These are phyloP conservation scores for Odontocolon sp. DNA, from an alignment of 2,888 invertebrate genomes.

Conservation along the genomic window DNA sequence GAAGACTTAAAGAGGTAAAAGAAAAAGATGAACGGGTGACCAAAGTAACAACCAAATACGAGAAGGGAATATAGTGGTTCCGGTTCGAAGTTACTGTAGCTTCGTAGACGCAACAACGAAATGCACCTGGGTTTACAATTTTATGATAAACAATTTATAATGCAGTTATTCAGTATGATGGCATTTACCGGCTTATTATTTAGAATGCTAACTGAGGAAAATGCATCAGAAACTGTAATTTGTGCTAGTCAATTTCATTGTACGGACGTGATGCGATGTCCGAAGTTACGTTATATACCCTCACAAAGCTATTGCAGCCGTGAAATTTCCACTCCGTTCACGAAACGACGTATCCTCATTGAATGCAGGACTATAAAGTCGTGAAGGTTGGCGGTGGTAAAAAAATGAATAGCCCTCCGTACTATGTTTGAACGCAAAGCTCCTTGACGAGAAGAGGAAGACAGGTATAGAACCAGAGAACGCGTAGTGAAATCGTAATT, in stretches of 20 bases:
- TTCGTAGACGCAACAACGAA: neutral
- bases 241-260: too few species aligned
- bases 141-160: too few species aligned
- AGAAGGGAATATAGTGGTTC: slow-evolving; percentile 8
- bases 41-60: slow-evolving; percentile 15
- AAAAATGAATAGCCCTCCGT: neutral
- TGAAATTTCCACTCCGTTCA: slow-evolving; percentile 37
- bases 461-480: neutral
- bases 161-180: too few species aligned
- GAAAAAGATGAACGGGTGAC: slow-evolving; percentile 9
- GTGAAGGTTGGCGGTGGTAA: neutral
- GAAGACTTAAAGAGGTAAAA: neutral
- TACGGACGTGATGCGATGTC: too few species aligned
- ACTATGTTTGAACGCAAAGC: neutral
- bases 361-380: slow-evolving; percentile 37
- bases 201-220: too few species aligned
- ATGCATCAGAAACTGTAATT: too few species aligned
- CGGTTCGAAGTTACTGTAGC: too few species aligned
- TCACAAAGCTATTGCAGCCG: slow-evolving; percentile 8
- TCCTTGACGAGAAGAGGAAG: slow-evolving; percentile 2
- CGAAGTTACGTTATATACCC: too few species aligned
- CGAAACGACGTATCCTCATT: slow-evolving; percentile 40
- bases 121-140: too few species aligned
- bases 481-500: slow-evolving; percentile 37
- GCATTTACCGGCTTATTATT: too few species aligned